Evolutionary conservation across 2,797 vertebrate genomes (phyloP).

Genomic region (Acipenser oxyrinchus): DNA sequence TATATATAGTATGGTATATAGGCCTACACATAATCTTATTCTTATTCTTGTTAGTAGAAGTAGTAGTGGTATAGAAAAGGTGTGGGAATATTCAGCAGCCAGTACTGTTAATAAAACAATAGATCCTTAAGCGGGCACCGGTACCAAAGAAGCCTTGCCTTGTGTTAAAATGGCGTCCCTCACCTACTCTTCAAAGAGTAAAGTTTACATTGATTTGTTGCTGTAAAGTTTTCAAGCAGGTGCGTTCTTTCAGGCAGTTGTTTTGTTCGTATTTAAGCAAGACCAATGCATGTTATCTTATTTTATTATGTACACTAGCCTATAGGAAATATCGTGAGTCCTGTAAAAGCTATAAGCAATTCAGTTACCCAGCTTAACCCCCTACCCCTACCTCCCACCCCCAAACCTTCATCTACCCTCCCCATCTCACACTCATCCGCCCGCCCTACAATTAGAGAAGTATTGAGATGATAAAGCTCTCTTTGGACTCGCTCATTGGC

Average conservation of each 20-base stretch:
- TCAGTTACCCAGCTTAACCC: slow-evolving; percentile 13
- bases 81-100: no score
- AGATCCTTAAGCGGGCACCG: no score
- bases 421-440: slow-evolving; percentile 35
- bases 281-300: neutral
- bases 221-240: slow-evolving; percentile 4
- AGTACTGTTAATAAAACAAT: no score
- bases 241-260: neutral
- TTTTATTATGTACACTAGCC: no score
- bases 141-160: slow-evolving; percentile 3
- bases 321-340: no score
- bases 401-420: slow-evolving; percentile 25
- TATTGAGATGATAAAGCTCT: slow-evolving; percentile 39
- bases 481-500: slow-evolving; percentile 28
- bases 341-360: no score
- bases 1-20: no score
- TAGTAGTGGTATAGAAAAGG: no score
- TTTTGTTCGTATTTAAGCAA: neutral
- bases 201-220: slow-evolving; percentile 4
- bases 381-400: neutral
- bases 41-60: no score
- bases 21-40: no score
- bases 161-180: slow-evolving; percentile 26
- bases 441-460: slow-evolving; percentile 38
- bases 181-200: slow-evolving; percentile 15